Evolutionary conservation across 2,797 vertebrate genomes (phyloP).

Genomic region (Pseudomugil tenellus): DNA sequence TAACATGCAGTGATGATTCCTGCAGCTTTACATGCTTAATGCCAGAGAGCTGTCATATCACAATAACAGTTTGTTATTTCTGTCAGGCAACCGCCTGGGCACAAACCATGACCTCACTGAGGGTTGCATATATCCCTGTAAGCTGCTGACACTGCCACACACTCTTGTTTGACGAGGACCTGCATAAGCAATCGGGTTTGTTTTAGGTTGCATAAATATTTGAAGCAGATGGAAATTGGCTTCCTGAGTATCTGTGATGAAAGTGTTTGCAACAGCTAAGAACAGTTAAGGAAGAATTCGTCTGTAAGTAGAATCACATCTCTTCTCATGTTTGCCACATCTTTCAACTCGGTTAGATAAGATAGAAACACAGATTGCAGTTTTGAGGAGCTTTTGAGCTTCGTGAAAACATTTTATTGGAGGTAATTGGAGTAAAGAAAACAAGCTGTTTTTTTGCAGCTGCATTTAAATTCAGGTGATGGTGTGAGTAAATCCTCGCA

Average conservation of each 20-base stretch:
- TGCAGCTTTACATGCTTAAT: conserved; percentile 51
- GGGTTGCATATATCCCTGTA: conserved; percentile 37
- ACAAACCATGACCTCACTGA: conserved; percentile 27
- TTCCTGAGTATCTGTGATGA: conserved; percentile 75
- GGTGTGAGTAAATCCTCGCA: background rate
- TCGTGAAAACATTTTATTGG: conserved; percentile 21
- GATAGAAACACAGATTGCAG: conserved; percentile 46
- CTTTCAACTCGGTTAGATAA: conserved; percentile 34
- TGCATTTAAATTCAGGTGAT: conserved; percentile 14
- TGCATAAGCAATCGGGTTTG: conserved; percentile 32
- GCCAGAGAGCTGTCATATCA: conserved; percentile 51
- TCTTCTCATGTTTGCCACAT: conserved; percentile 45
- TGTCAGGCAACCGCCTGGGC: conserved; percentile 48
- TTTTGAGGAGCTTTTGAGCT: conserved; percentile 34
- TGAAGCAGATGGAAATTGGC: conserved; percentile 59
- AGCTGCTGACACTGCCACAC: conserved; percentile 48
- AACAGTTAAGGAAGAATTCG: conserved; percentile 41
- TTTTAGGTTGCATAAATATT: conserved; percentile 70
- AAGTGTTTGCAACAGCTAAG: conserved; percentile 73
- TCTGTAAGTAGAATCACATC: conserved; percentile 41
- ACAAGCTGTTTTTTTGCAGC: conserved; percentile 5
- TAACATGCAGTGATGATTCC: conserved; percentile 49
- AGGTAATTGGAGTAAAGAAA: conserved; percentile 37
- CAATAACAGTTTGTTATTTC: conserved; percentile 55
- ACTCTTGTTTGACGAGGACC: conserved; percentile 42